Percentiles rank a stretch among this genome's conserved stretches.
These are phyloP conservation scores for Boleophthalmus pectinirostris DNA, from an alignment of 2,113 vertebrate species.

Conservation along the genomic window DNA sequence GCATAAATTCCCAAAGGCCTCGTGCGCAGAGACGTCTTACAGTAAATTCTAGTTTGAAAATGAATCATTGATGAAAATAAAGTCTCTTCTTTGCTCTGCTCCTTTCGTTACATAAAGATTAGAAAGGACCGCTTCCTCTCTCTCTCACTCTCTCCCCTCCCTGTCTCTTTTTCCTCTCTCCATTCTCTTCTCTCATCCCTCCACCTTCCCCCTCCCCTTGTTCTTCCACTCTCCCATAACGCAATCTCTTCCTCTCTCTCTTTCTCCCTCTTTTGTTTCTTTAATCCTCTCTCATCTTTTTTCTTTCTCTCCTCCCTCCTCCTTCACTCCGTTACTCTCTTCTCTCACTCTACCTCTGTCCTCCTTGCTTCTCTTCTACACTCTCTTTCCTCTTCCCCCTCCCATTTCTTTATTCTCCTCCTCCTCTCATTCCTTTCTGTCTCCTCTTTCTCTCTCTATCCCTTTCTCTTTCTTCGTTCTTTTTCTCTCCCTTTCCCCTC, in stretches of 20 bases:
- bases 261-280: background rate
- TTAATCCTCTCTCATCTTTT: background rate
- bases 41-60: background rate
- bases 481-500: background rate
- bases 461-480: background rate
- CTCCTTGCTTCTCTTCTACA: background rate
- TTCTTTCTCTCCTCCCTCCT: background rate
- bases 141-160: conserved; percentile 4
- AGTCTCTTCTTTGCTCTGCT: conserved; percentile 2
- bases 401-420: background rate
- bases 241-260: conserved; percentile 36
- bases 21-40: background rate
- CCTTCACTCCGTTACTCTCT: background rate
- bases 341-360: background rate
- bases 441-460: background rate
- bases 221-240: background rate
- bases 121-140: conserved; percentile 14
- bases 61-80: conserved; percentile 35
- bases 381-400: background rate
- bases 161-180: background rate
- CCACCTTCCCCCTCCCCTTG: conserved; percentile 33
- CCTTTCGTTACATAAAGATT: conserved; percentile 62
- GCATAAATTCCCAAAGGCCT: background rate
- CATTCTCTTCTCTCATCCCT: too few relatives aligned
- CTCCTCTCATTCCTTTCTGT: background rate